These are phyloP conservation scores for Holcopasites calliopsidis DNA, from an alignment of 1,140 invertebrate genomes.

Conservation along the genomic window DNA sequence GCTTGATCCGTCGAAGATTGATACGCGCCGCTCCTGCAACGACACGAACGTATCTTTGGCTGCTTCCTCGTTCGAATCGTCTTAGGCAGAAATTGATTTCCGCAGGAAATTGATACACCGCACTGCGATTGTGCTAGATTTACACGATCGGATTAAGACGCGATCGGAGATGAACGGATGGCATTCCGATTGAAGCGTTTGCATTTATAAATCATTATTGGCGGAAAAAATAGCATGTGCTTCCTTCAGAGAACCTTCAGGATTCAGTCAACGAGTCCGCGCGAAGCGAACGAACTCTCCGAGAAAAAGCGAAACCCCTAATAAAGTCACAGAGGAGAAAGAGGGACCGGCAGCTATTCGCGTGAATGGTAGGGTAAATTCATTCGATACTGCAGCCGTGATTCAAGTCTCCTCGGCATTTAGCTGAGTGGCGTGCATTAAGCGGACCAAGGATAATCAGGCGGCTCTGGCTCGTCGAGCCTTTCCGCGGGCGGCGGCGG, in stretches of 20 bases:
- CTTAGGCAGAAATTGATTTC: conserved; percentile 3
- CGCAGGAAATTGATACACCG: too few species aligned
- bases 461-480: conserved; percentile 24
- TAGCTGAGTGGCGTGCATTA: conserved; percentile 18
- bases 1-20: conserved; percentile 51
- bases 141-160: neutral
- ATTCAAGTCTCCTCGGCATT: conserved; percentile 26
- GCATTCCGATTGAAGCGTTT: neutral
- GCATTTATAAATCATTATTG: too few species aligned
- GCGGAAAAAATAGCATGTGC: too few species aligned
- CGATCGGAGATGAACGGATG: neutral
- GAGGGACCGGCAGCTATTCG: neutral
- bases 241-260: too few species aligned
- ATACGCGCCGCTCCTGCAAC: conserved; percentile 21
- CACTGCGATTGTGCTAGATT: too few species aligned
- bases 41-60: neutral
- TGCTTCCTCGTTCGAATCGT: too few species aligned
- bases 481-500: neutral
- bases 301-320: too few species aligned
- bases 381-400: conserved; percentile 14
- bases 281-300: neutral
- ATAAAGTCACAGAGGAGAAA: too few species aligned
- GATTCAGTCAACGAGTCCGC: neutral
- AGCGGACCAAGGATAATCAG: neutral
- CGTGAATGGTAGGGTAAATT: neutral